Evolutionary conservation across 2,888 invertebrate species (phyloP), one percentile per base, ranked within the genome.

Genomic region (Catocala nupta): DNA sequence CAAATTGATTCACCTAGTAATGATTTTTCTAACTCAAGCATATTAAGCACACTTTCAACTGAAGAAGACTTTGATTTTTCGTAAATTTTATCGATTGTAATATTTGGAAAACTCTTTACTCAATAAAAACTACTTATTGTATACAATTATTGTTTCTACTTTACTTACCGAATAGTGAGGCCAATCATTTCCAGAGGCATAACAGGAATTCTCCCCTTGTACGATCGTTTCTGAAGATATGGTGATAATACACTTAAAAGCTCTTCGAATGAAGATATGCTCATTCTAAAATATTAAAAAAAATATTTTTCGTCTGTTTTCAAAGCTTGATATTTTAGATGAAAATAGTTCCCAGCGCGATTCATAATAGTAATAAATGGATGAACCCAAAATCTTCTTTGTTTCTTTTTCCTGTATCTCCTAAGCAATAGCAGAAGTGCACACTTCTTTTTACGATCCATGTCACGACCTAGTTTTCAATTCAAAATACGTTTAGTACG

Each of bases 111-210:
- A 69, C 68, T 69, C 65, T 60, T 65, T 73, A 73, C 64, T 64
- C 68, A 36, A 4, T 36, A 36, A 36, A 36, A 4, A 16, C 16
- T 16, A 16, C 1, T 16, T 1, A 1, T 2, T 69, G 61, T 68
- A 71, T 68, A 72, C 59, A 70, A 72, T 66, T 71, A 70, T 71
- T 69, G 69, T 77, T 71, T 1, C 71, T 71, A 70, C 63, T 68
- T 70, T 69, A 66, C 69, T 67, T 74, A 70, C 72, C 73, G 62
- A 65, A 70, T 66, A 70, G 70, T 71, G 47, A 74, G 65, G 48
- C 74, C 74, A 54, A 77, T 53, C 80, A 80, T 80, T 76, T 78
- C 76, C 75, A 76, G 62, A 77, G 74, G 71, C 72, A 70, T 75
- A 73, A 77, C 73, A 75, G 76, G 76, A 73, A 73, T 71, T 73